These are phyloP conservation scores for Trichogramma pretiosum DNA, from an alignment of 1,140 invertebrate species.

Conservation along the genomic window DNA sequence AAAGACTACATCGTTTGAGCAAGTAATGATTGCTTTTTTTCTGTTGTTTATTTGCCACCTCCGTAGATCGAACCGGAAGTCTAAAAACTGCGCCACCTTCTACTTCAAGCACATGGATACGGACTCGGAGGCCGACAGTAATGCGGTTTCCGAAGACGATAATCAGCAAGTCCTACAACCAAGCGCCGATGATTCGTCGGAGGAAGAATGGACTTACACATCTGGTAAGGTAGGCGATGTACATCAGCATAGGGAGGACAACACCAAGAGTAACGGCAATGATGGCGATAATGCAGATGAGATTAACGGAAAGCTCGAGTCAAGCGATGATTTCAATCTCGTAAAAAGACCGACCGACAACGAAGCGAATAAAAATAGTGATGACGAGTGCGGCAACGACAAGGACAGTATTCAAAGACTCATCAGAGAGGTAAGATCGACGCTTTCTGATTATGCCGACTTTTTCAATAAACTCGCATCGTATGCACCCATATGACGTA, in stretches of 20 bases:
- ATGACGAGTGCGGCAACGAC: constrained; percentile 40
- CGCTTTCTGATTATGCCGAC: too few species aligned
- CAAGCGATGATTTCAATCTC: constrained; percentile 4
- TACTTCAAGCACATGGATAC: constrained; percentile 79
- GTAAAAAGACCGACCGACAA: constrained; percentile 4
- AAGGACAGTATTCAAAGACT: constrained; percentile 51
- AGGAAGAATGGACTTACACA: constrained; percentile 65
- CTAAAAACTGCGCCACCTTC: constrained; percentile 70
- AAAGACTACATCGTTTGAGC: too few species aligned
- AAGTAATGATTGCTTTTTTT: too few species aligned
- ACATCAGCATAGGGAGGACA: constrained; percentile 16
- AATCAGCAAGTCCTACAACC: constrained; percentile 23
- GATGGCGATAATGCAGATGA: constrained; percentile 3
- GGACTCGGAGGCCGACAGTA: constrained; percentile 56
- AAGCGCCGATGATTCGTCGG: constrained; percentile 51
- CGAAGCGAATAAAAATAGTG: constrained; percentile 27
- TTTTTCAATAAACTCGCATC: too few species aligned
- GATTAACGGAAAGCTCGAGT: constrained; percentile 1
- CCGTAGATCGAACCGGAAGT: constrained; percentile 60
- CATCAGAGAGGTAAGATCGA: constrained; percentile 46
- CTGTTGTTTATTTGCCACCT: too few species aligned
- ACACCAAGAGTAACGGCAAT: constrained; percentile 15
- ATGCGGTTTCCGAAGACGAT: constrained; percentile 27
- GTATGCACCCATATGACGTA: too few species aligned
- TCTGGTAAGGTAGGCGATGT: constrained; percentile 32